A percentile compares a stretch with the other conserved stretches of the same genome.
These are phyloP conservation scores for Biston betularia DNA, from an alignment of 2,888 invertebrate species.

Conservation along the genomic window DNA sequence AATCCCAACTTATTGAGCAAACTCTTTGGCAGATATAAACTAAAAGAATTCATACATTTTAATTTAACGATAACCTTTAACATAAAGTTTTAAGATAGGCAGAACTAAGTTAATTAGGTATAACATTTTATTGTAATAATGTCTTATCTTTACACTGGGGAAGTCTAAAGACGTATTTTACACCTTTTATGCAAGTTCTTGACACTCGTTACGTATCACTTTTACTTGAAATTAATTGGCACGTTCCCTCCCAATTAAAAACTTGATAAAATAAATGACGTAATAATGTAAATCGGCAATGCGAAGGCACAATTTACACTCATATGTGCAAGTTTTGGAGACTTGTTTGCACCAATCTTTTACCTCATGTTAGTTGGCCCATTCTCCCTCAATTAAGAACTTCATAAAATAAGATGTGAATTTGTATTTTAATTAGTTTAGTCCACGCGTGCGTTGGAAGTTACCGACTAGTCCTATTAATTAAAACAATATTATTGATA, in stretches of 20 bases:
- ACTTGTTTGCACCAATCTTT: constrained; percentile 15
- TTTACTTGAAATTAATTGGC: neutral
- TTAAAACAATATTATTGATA: neutral
- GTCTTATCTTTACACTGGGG: neutral
- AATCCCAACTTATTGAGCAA: constrained; percentile 5
- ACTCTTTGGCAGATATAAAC: constrained; percentile 8
- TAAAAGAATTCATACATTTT: constrained; percentile 20
- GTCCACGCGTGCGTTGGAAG: constrained; percentile 2
- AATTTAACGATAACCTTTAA: constrained; percentile 12
- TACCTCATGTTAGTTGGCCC: constrained; percentile 14
- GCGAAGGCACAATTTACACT: neutral
- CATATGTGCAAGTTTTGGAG: constrained; percentile 12
- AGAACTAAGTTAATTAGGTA: neutral
- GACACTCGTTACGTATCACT: too few relatives aligned
- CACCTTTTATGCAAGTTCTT: neutral
- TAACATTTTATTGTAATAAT: neutral
- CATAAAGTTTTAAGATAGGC: neutral
- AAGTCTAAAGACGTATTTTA: neutral
- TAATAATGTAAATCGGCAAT: neutral
- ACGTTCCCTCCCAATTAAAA: too few relatives aligned
- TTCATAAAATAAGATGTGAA: constrained; percentile 23
- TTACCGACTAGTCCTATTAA: neutral
- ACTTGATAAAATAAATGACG: too few relatives aligned
- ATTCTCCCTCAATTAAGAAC: constrained; percentile 22
- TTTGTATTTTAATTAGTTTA: constrained; percentile 19